Evolutionary conservation across 2,113 vertebrate genomes (phyloP), one percentile per base, ranked within the genome.

Genomic region (Nesogale talazaci): DNA sequence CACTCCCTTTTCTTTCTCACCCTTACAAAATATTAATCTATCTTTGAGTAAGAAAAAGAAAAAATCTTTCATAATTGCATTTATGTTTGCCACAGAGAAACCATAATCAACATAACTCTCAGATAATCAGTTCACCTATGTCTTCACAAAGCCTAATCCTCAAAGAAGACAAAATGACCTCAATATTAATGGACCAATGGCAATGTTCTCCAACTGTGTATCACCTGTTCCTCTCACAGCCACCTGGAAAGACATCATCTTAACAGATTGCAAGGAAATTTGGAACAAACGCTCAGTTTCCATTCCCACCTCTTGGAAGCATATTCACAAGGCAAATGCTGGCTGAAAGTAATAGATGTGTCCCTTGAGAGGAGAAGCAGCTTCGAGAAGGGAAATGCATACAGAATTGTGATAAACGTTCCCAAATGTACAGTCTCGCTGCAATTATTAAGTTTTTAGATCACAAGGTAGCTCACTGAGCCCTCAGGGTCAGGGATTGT

Each of bases 41-140:
- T 20, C 34, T 97, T 97, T 93, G 19, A 93, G 95, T 69, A 95
- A 20, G 3, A 61, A 61, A 61, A 61, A 61, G 22, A 96, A 96
- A 94, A 93, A 56, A 85, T 77, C 5, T 52, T 93, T 96, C 87
- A 61, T 52, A 36, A 91, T 16, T 69, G 57, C 63, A 46, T 91
- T 89, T 84, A 75, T 79, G 63, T 77, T 93, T 63, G 78, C 76
- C 67, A 83, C 31, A 74, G 67, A 92, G 29, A 52, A 93, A 88
- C 34, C 57, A 87, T 59, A 92, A 76, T 15, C 34, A 93, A 75
- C 34, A 79, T 52, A 79, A 83, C 90, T 52, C 69, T 88, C 74
- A 90, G 36, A 70, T 61, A 94, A 19, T 75, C 74, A 34, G 46
- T 11, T 42, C 42, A 38, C 69, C 85, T 92, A 85, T 85, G 69